Evolutionary conservation across 2,888 invertebrate genomes (phyloP), one percentile per base, ranked within the genome.

Genomic region (Ernsta delagoae): DNA sequence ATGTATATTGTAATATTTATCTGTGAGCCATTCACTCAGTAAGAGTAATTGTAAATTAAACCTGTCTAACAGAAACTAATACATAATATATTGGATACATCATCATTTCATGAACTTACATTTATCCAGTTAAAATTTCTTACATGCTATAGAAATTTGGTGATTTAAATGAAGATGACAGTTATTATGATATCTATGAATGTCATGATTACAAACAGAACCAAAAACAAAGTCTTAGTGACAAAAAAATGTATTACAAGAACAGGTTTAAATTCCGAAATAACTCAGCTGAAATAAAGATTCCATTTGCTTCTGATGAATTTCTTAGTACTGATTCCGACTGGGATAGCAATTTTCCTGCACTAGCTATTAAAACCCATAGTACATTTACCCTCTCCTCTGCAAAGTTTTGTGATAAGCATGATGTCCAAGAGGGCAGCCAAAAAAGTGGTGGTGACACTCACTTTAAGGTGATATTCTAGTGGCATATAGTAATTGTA

Each of bases 321-420:
- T 85, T 89, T 70, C 85, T 90, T 64, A 89, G 85, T 73, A 87
- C 86, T 48, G 89, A 91, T 75, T 90, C 89, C 48, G 90, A 92
- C 73, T 92, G 90, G 90, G 92, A 93, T 66, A 87, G 83, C 60
- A 89, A 92, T 75, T 93, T 92, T 75, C 92, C 92, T 50, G 91
- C 91, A 69, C 77, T 93, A 53, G 85, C 87, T 61, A 83, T 83
- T 77, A 92, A 92, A 87, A 86, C 87, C 62, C 90, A 92, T 81
- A 92, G 88, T 75, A 89, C 92, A 57, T 92, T 92, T 72, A 92
- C 93, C 12, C 74, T 93, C 65, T 85, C 86, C 45, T 90, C 89
- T 77, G 84, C 82, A 71, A 90, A 87, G 82, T 80, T 80, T 72
- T 86, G 83, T 80, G 84, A 86, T 75, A 89, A 87, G 76, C 89